These are phyloP conservation scores for Lucilia cuprina DNA, from an alignment of 1,140 invertebrate species.

Conservation along the genomic window DNA sequence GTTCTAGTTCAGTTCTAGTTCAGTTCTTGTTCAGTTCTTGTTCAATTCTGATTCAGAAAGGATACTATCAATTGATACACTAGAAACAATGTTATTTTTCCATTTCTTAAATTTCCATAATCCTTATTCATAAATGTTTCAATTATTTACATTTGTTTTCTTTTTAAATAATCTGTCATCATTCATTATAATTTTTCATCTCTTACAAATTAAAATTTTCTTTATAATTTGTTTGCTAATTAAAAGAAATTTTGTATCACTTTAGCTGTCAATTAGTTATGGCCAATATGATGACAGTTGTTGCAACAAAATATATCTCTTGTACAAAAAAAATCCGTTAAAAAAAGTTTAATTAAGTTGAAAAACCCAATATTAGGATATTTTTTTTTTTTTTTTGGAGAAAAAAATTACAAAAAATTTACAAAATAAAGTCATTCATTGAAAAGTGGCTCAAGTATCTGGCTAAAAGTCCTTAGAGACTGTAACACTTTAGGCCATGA, in stretches of 20 bases:
- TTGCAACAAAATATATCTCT: neutral
- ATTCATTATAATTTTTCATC: no score
- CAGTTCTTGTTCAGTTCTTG: no score
- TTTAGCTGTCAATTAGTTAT: conserved; percentile 35
- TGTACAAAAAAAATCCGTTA: neutral
- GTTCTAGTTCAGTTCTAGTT: no score
- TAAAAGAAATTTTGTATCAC: conserved; percentile 32
- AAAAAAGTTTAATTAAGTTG: conserved; percentile 61
- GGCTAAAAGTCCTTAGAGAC: conserved; percentile 35
- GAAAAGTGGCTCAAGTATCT: conserved; percentile 30
- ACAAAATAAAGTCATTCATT: conserved; percentile 30
- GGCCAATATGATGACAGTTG: conserved; percentile 36
- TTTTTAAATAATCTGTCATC: no score
- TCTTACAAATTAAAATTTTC: neutral
- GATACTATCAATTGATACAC: no score
- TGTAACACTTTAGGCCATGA: conserved; percentile 37
- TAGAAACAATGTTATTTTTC: no score
- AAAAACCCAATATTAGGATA: conserved; percentile 54
- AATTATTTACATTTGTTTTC: no score
- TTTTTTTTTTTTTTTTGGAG: no score
- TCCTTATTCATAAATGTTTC: no score
- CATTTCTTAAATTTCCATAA: no score
- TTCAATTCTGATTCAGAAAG: no score
- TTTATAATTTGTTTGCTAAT: conserved; percentile 22
- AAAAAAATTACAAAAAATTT: neutral